These are phyloP conservation scores for Cricetomys ansorgei DNA, from an alignment of 2,113 vertebrate genomes.

Conservation along the genomic window DNA sequence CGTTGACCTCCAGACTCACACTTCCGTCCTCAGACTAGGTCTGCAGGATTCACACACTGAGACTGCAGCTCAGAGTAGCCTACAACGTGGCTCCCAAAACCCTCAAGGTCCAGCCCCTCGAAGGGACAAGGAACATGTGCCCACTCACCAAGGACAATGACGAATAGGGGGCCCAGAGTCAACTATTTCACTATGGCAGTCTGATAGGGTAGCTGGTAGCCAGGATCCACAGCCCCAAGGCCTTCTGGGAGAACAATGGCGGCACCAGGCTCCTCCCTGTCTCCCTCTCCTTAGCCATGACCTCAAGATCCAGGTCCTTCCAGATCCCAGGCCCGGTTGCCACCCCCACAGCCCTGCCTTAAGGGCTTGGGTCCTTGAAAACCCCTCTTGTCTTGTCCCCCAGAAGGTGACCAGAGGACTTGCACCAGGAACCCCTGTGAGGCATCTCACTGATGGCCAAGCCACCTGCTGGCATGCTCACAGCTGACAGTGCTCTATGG, in stretches of 20 bases:
- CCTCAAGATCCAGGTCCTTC: background rate
- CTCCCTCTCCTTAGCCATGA: too few species aligned
- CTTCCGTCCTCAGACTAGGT: background rate
- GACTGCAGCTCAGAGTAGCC: background rate
- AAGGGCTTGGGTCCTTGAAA: background rate
- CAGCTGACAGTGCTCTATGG: background rate
- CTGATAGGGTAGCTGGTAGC: background rate
- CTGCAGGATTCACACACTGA: background rate
- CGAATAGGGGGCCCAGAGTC: background rate
- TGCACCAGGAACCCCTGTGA: background rate
- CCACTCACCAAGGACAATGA: background rate
- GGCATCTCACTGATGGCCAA: background rate
- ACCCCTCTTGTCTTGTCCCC: too few species aligned
- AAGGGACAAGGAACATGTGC: too few species aligned
- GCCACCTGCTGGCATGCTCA: background rate
- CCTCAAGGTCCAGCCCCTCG: background rate
- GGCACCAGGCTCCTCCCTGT: background rate
- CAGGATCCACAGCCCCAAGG: background rate
- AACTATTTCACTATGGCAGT: background rate
- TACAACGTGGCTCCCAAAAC: background rate
- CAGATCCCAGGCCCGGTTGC: too few species aligned
- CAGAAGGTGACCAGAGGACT: background rate
- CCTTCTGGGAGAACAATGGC: too few species aligned
- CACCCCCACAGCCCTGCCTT: fast-evolving
- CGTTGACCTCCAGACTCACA: too few species aligned